phyloP scores from a whole-genome alignment of 2,888 invertebrate genomes.

The Gari tellinella region DNA sequence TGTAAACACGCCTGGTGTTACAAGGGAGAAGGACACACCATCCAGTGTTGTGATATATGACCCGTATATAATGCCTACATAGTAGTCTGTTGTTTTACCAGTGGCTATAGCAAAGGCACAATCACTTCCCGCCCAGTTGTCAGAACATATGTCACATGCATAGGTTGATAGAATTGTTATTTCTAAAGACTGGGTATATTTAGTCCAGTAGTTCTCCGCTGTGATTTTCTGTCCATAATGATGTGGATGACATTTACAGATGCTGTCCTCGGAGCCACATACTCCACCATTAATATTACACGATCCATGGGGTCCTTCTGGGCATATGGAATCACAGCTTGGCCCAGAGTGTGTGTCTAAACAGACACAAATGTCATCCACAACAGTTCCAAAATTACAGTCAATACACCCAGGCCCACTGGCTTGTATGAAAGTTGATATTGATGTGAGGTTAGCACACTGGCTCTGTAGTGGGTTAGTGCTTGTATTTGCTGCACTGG shows the following conservation, averaged over 20 bases:
- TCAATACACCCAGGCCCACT: conserved; percentile 48
- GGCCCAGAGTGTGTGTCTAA: conserved; percentile 64
- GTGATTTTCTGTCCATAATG: conserved; percentile 50
- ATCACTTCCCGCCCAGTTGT: conserved; percentile 65
- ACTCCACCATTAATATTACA: conserved; percentile 65
- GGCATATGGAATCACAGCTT: conserved; percentile 63
- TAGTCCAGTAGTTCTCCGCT: conserved; percentile 58
- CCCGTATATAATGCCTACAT: conserved; percentile 59
- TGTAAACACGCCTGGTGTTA: conserved; percentile 57
- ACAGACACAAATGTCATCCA: conserved; percentile 57
- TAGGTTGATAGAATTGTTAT: conserved; percentile 26
- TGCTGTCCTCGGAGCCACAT: conserved; percentile 55
- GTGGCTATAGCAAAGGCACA: conserved; percentile 62
- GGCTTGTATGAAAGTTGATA: conserved; percentile 43
- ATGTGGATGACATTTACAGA: conserved; percentile 62
- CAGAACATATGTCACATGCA: conserved; percentile 65
- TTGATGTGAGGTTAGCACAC: conserved; percentile 32
- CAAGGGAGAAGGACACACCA: conserved; percentile 57
- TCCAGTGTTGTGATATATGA: conserved; percentile 63
- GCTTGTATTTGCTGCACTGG: conserved; percentile 36
- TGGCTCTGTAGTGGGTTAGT: conserved; percentile 34
- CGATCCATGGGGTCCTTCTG: conserved; percentile 48
- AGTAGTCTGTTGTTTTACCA: conserved; percentile 1
- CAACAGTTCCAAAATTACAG: conserved; percentile 63
- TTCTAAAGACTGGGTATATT: conserved; percentile 34